Percentiles rank a stretch among this genome's conserved stretches.
Evolutionary conservation across 2,113 vertebrate species (phyloP).

Genomic region (Nanger granti): DNA sequence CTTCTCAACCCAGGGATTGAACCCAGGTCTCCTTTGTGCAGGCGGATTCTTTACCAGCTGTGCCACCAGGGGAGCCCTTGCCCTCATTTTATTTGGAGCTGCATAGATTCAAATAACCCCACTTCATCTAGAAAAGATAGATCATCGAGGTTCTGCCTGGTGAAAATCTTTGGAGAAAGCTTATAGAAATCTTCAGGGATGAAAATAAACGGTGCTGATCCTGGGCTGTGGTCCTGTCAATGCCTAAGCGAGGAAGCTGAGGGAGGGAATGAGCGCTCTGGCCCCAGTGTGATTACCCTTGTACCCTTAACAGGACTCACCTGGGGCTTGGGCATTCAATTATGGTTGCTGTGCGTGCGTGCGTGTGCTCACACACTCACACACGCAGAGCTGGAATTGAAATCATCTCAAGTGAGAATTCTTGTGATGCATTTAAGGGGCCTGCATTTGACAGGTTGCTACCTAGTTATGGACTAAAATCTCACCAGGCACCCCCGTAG

Average conservation of each 20-base stretch:
- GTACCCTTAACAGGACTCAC: conserved; percentile 10
- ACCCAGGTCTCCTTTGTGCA: not conserved
- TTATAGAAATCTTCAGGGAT: not conserved
- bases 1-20: not conserved
- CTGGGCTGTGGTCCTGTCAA: not conserved
- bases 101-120: conserved; percentile 7
- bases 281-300: not conserved
- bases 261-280: not conserved
- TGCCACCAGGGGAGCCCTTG: not conserved
- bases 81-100: not conserved
- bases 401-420: conserved; percentile 74
- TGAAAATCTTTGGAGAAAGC: conserved; percentile 18
- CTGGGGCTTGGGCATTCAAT: conserved; percentile 29
- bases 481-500: conserved; percentile 64
- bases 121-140: conserved; percentile 37
- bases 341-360: conserved; percentile 12
- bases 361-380: conserved; percentile 25
- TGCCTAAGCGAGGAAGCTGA: not conserved
- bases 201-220: conserved; percentile 26
- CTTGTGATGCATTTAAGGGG: conserved; percentile 68
- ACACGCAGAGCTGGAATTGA: conserved; percentile 59
- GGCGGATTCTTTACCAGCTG: not conserved
- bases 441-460: conserved; percentile 72
- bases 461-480: conserved; percentile 71
- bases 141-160: conserved; percentile 37